A percentile compares a stretch with the other conserved stretches of the same genome.
These are phyloP conservation scores for Perizoma flavofasciatum DNA, from an alignment of 2,888 invertebrate genomes.

Conservation along the genomic window DNA sequence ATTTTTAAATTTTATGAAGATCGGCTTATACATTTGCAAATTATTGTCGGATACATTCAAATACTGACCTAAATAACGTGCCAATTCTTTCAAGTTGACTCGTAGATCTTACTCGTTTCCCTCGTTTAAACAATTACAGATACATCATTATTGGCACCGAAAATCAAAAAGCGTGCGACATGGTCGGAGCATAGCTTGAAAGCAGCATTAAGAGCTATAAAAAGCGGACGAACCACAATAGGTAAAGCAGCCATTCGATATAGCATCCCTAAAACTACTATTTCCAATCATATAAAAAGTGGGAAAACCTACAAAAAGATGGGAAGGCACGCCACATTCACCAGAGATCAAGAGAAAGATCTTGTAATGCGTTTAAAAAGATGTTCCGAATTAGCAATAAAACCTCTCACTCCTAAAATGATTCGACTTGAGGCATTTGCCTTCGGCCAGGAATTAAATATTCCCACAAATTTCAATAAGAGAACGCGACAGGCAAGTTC, in stretches of 20 bases:
- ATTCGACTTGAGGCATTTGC: too few species aligned
- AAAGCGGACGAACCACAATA: background rate
- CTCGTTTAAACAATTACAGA: background rate
- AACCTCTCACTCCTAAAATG: too few species aligned
- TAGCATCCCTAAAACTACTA: background rate
- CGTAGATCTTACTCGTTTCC: too few species aligned
- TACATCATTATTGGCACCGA: background rate
- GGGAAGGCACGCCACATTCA: slow-evolving; percentile 11
- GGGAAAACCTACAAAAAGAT: background rate
- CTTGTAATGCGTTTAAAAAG: slow-evolving; percentile 2
- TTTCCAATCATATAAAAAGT: slow-evolving; percentile 2
- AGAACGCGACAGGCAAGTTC: too few species aligned
- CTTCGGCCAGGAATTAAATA: too few species aligned
- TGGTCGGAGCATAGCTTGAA: slow-evolving; percentile 4
- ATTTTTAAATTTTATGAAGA: too few species aligned
- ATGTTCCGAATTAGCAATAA: too few species aligned
- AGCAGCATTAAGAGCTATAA: background rate
- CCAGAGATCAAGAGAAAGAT: slow-evolving; percentile 3
- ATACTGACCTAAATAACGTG: too few species aligned
- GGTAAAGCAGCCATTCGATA: background rate
- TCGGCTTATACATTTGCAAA: too few species aligned
- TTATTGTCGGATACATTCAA: too few species aligned
- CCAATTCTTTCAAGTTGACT: too few species aligned
- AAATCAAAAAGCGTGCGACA: background rate
- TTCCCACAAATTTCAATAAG: too few species aligned